Conservation (phyloP, 2,888 invertebrate genomes). For the Mesochorus sp. region DNA sequence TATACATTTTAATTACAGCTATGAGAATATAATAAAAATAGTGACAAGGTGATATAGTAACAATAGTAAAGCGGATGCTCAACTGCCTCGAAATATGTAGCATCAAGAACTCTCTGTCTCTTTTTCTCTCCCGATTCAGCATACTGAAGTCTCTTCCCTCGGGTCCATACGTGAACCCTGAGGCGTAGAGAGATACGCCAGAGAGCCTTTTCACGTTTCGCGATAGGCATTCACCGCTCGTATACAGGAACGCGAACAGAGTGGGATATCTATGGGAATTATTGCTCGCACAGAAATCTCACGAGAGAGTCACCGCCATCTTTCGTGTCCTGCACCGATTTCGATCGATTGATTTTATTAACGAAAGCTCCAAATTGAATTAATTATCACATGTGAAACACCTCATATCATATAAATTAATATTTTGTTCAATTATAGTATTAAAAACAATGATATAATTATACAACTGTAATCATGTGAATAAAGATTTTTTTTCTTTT, state of each 20-base stretch:
- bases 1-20: too few species aligned
- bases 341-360: constrained; percentile 17
- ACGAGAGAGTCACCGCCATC: constrained; percentile 1
- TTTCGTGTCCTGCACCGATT: constrained; percentile 1
- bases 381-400: too few species aligned
- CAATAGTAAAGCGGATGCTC: neutral
- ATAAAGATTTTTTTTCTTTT: too few species aligned
- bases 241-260: constrained; percentile 55
- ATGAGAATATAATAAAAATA: too few species aligned
- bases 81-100: neutral
- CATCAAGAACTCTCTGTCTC: neutral
- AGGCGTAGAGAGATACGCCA: constrained; percentile 74
- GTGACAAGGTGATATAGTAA: too few species aligned
- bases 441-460: too few species aligned
- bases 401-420: too few species aligned
- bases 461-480: too few species aligned
- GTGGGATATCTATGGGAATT: constrained; percentile 67
- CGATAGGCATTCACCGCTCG: constrained; percentile 74
- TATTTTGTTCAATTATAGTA: too few species aligned
- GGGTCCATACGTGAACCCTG: constrained; percentile 59
- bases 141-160: constrained; percentile 2
- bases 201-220: constrained; percentile 81
- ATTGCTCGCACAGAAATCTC: constrained; percentile 59
- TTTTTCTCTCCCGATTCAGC: neutral
- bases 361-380: constrained; percentile 18